Evolutionary conservation across 1,140 invertebrate genomes (phyloP), one percentile per base, ranked within the genome.

Genomic region (Wasmannia auropunctata): DNA sequence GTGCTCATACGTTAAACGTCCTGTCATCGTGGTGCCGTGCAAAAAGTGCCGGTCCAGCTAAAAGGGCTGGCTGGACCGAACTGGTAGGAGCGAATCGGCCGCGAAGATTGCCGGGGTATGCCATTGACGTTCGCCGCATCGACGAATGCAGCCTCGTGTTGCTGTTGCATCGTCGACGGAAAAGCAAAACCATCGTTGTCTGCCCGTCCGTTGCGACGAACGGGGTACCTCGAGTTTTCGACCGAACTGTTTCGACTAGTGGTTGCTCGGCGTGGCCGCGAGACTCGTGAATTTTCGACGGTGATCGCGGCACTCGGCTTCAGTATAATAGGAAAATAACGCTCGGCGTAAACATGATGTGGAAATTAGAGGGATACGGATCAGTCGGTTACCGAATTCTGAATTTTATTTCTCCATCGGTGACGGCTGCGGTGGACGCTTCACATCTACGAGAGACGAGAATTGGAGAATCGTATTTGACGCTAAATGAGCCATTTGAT

Each of bases 1-100:
- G 81, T 77, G 40, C 72, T 77, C 81, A 34, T 77, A 85, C 70
- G 72, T 85, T 85, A 85, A 85, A 85, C 81, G 81, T 85, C 72
- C 81, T 77, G 81, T 63, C 81, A 77, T 77, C 81, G 70, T 77
- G 74, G 81, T 63, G 43, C 56, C 8, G 81, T 49, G 81, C 81
- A 85, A 85, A 85, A 85, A 85, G 81, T 85, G 70, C 81, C 81
- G 81, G 43, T 37, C 81, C 81, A 43, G 58, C 70, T 85, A 77
- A 85, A 85, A 77, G 54, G 19, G 37, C 37, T 40, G 14, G 49
- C 37, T 40, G 43, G 40, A 28, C 40, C 56, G 25, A 22, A 37
- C 46, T 49, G 43, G 65, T 56, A 46, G 46, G 51, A 85, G 46
- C 37, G 58, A 70, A 70, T 86, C 40, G 46, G 49, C 58, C 54